Evolutionary conservation across 2,888 invertebrate genomes (phyloP).

Genomic region (Thysanoteuthis rhombus): DNA sequence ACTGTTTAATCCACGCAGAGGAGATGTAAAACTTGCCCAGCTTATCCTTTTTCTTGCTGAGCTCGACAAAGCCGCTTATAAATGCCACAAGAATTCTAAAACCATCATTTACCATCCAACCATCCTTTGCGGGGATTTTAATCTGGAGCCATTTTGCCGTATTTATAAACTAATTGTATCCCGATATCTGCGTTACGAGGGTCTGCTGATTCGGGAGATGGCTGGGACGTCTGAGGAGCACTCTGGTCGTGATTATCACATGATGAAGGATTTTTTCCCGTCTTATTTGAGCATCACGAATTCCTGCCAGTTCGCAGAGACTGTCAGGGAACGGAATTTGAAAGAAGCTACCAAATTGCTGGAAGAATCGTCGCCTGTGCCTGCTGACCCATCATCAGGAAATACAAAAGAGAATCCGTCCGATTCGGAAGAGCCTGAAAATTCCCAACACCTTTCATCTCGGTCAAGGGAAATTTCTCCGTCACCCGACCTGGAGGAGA

Average conservation of each 20-base stretch:
- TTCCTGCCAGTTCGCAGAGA: conserved; percentile 67
- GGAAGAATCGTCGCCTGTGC: not conserved
- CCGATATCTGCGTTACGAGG: conserved; percentile 72
- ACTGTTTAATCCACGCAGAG: conserved; percentile 87
- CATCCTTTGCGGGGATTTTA: conserved; percentile 93
- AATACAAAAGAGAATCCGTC: not conserved
- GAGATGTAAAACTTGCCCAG: conserved; percentile 91
- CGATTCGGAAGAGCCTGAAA: not conserved
- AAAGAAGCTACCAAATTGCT: not conserved
- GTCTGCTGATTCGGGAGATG: conserved; percentile 54
- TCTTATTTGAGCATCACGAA: conserved; percentile 68
- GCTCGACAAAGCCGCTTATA: conserved; percentile 77
- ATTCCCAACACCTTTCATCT: not conserved
- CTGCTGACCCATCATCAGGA: not conserved
- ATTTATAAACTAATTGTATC: conserved; percentile 77
- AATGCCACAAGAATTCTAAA: not conserved
- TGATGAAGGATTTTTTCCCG: conserved; percentile 61
- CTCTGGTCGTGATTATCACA: conserved; percentile 39
- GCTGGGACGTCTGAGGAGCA: conserved; percentile 65
- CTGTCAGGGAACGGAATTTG: not conserved
- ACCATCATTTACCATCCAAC: conserved; percentile 77
- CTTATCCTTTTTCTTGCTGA: conserved; percentile 84
- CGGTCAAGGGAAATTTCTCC: not conserved
- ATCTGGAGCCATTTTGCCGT: conserved; percentile 80
- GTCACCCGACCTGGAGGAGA: not conserved